Percentiles rank a stretch among this genome's conserved stretches.
Conservation (phyloP, 2,113 vertebrate genomes). For the Eurystomus gularis region DNA sequence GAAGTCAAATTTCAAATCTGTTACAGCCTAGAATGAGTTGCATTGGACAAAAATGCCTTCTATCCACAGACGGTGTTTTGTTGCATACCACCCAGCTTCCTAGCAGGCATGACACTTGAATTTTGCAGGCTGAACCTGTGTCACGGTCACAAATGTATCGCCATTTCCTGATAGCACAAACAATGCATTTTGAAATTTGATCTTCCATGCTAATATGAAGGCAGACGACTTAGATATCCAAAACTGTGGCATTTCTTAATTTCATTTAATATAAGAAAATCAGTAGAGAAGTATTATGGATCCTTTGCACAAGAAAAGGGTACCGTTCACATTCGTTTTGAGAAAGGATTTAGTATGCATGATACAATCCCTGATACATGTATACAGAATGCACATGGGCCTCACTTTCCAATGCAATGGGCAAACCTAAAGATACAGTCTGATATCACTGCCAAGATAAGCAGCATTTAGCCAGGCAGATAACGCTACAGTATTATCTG, state of each 20-base stretch:
- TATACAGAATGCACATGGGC: background rate
- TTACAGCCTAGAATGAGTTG: background rate
- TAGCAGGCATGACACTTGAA: background rate
- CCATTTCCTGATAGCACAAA: background rate
- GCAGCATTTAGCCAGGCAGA: constrained; percentile 19
- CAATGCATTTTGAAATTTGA: background rate
- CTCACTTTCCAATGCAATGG: background rate
- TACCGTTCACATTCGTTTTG: background rate
- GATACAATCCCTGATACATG: background rate
- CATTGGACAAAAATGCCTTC: background rate
- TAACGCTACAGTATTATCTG: background rate
- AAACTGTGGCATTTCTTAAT: background rate
- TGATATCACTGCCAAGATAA: background rate
- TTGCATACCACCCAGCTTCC: background rate
- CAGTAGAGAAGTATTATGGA: background rate
- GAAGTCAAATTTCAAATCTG: background rate
- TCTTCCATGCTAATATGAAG: background rate
- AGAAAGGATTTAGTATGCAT: background rate
- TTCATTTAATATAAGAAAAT: background rate
- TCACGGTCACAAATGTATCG: background rate
- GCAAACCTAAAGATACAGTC: background rate
- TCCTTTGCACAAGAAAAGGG: background rate
- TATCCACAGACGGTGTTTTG: background rate
- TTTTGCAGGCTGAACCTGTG: background rate
- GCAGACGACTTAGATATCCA: background rate